Conservation (phyloP, 30 jellyfish, hydroid and myxozoan species). For the Cassiopea andromeda region DNA sequence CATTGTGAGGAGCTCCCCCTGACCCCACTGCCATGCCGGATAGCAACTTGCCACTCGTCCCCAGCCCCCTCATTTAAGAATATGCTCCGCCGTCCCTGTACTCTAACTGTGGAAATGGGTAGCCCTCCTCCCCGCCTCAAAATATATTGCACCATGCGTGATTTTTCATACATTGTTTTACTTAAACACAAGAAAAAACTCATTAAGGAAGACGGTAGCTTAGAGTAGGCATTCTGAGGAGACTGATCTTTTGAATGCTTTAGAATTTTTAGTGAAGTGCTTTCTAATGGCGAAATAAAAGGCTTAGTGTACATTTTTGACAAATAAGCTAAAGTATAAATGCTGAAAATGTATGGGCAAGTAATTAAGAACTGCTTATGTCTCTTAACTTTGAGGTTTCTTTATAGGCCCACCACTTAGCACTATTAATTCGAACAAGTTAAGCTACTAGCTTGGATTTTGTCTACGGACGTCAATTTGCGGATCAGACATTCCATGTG, state of each 20-base stretch:
- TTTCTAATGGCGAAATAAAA: background rate
- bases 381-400: slow-evolving; percentile 6
- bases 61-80: too few relatives aligned
- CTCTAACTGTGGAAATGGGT: too few relatives aligned
- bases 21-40: too few relatives aligned
- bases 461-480: slow-evolving; percentile 29
- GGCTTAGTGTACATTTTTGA: background rate
- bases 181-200: too few relatives aligned
- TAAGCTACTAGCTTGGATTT: background rate
- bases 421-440: slow-evolving; percentile 14
- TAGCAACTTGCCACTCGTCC: too few relatives aligned
- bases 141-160: too few relatives aligned
- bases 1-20: too few relatives aligned
- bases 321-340: background rate
- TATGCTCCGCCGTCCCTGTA: too few relatives aligned
- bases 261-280: background rate
- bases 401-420: slow-evolving; percentile 4
- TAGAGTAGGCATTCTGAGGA: too few relatives aligned
- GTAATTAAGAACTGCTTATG: background rate
- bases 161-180: too few relatives aligned
- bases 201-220: too few relatives aligned
- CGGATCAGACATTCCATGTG: slow-evolving; percentile 46
- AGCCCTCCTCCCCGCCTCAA: too few relatives aligned
- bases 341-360: background rate
- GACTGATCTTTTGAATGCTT: background rate